A percentile compares a stretch with the other conserved stretches of the same genome.
Conservation (phyloP, 2,113 vertebrate genomes). For the Camelus bactrianus region DNA sequence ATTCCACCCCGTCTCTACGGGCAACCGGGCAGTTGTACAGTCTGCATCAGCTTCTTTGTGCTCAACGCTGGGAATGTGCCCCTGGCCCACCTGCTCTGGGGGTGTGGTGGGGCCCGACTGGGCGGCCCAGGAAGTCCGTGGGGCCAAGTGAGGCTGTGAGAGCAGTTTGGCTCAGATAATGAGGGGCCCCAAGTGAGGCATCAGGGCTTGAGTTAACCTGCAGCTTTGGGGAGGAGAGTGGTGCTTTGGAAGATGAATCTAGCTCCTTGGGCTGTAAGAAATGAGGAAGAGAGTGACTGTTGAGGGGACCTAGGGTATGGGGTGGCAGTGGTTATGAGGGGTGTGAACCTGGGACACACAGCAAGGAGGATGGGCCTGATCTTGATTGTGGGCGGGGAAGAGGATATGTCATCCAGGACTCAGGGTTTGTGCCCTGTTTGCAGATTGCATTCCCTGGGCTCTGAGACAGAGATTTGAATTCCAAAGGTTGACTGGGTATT, state of each 20-base stretch:
- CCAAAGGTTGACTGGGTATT: neutral
- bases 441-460: neutral
- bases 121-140: neutral
- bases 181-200: neutral
- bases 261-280: neutral
- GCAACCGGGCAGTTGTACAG: neutral
- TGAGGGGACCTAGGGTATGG: neutral
- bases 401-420: accelerated
- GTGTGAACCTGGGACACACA: accelerated
- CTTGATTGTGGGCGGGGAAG: neutral
- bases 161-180: neutral
- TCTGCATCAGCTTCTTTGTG: neutral
- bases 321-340: neutral
- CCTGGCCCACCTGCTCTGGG: neutral
- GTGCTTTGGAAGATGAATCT: neutral
- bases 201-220: accelerated
- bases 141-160: no score
- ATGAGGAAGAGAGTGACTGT: neutral
- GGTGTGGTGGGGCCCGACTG: neutral
- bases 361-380: neutral
- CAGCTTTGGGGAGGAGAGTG: neutral
- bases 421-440: neutral
- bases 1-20: accelerated
- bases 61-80: neutral
- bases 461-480: neutral